phyloP scores from a whole-genome alignment of 2,797 vertebrate genomes.

The Furcifer pardalis region DNA sequence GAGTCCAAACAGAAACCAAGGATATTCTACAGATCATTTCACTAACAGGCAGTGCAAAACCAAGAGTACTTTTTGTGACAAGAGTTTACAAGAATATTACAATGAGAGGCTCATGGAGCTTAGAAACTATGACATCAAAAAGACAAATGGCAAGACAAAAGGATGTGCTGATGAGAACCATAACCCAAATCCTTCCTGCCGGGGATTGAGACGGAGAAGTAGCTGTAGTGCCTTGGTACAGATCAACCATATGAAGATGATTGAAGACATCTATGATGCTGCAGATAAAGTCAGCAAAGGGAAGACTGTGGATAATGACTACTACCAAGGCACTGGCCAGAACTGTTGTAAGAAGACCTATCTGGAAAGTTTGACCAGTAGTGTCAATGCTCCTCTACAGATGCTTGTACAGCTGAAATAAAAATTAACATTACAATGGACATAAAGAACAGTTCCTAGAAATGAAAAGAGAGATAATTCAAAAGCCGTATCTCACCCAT shows the following conservation, averaged over 20 bases:
- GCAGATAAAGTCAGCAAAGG: fast-evolving
- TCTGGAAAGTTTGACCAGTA: conserved; percentile 48
- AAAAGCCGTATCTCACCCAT: not conserved
- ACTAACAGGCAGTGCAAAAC: not conserved
- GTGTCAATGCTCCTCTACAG: conserved; percentile 35
- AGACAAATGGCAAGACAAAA: not conserved
- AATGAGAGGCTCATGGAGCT: conserved; percentile 49
- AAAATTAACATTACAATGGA: fast-evolving
- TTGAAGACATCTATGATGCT: not conserved
- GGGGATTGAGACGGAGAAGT: conserved; percentile 18
- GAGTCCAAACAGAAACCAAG: not conserved
- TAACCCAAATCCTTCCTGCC: fast-evolving
- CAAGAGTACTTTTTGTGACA: conserved; percentile 46
- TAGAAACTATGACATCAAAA: conserved; percentile 28
- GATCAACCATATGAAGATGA: fast-evolving
- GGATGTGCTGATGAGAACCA: not conserved
- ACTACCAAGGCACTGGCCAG: fast-evolving
- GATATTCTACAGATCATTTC: not conserved
- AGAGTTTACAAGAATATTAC: conserved; percentile 64
- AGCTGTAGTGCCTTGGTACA: conserved; percentile 9
- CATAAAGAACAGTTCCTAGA: not conserved
- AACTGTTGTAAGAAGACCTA: conserved; percentile 12
- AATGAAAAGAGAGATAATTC: not conserved
- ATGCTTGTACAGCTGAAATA: conserved; percentile 41
- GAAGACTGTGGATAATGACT: fast-evolving